Base-by-base conservation (phyloP, 2,113 vertebrate genomes). In the Montifringilla adamsi region DNA sequence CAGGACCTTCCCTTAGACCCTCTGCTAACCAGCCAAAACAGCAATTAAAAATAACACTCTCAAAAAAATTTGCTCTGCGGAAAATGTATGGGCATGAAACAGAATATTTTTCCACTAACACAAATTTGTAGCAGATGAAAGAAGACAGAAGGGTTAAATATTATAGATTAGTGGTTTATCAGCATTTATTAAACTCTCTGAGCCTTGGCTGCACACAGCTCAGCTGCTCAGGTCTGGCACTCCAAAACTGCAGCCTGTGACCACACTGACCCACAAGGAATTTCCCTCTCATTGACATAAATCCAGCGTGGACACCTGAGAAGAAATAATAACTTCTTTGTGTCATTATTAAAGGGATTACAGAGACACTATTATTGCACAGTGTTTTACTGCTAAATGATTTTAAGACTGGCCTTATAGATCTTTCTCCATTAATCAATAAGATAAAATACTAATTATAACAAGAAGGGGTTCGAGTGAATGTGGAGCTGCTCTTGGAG, bases 401-500 rank as follows among this genome's bases (percentile, higher is more conserved):
- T 69, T 94, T 85, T 62, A 84, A 84, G 88, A 72, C 52, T 23
- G 26, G 67, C 69, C 69, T 84, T 76, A 75, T 31, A 72, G 86
- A 94, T 75, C 87, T 37, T 70, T 43, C 62, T 47, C 66, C 33
- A 79, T 93, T 78, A 76, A 90, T 94, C 94, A 96, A 28, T 62
- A 73, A 93, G 92, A 93, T 64, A 93, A 93, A 96, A 87, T 23
- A 39, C 74, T 91, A 95, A 96, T 96, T 95, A 82, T 43, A 90
- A 35, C 44, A 37, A 84, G 73, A 72, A 66, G 75, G 47, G 31
- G 21, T 37, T 80, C 0, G 1, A 78, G 52, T 4, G 58, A 90
- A 67, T n/a, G 23, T 21, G 37, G 84, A 93, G 76, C 76, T 78
- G 93, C 47, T 93, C 68, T 27, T 56, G 67, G 59, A 85, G 79